Conservation (phyloP, 1,140 invertebrate genomes). For the Zaprionus gabonicus region DNA sequence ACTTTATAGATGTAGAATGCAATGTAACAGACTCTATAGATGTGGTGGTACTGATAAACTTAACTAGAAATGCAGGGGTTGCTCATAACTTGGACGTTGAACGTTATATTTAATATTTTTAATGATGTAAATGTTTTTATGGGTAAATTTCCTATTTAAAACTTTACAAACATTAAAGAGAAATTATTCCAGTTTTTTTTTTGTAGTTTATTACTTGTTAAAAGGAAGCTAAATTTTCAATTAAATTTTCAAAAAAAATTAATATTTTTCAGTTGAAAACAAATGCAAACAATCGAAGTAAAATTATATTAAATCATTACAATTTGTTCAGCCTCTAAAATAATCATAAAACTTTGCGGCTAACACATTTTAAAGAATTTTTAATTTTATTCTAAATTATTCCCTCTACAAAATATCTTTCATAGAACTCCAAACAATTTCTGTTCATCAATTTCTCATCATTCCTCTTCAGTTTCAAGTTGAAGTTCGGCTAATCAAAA, state of each 20-base stretch:
- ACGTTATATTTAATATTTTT: background rate
- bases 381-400: too few relatives aligned
- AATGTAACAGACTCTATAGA: background rate
- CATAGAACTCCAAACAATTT: background rate
- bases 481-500: slow-evolving; percentile 4
- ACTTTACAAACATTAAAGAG: too few relatives aligned
- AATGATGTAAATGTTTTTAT: background rate
- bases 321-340: too few relatives aligned
- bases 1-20: background rate
- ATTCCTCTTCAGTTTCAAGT: background rate
- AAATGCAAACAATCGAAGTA: too few relatives aligned
- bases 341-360: too few relatives aligned
- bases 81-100: background rate
- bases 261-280: too few relatives aligned
- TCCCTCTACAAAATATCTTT: background rate
- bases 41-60: background rate
- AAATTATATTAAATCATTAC: too few relatives aligned
- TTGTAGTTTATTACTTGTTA: too few relatives aligned
- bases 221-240: too few relatives aligned
- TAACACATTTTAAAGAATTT: too few relatives aligned
- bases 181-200: too few relatives aligned
- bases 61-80: background rate
- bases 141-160: background rate
- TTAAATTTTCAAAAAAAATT: too few relatives aligned
- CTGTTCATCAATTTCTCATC: background rate